Percentiles rank a stretch among this genome's conserved stretches.
Evolutionary conservation across 2,797 vertebrate genomes (phyloP).

Genomic region (Darevskia mixta): DNA sequence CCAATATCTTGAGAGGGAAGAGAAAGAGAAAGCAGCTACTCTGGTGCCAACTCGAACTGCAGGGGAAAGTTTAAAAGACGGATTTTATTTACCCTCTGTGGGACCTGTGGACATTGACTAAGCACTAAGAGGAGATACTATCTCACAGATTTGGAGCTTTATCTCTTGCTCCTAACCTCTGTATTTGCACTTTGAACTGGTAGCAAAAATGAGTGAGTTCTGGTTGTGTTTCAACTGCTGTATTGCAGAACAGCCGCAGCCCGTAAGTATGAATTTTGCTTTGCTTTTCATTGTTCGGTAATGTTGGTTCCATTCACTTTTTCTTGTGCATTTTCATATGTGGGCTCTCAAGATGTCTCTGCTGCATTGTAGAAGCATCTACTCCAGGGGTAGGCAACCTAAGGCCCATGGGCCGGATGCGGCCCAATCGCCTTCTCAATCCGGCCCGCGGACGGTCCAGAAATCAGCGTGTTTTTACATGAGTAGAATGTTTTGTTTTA

Average conservation of each 20-base stretch:
- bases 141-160: conserved; percentile 49
- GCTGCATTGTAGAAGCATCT: background rate
- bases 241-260: conserved; percentile 90
- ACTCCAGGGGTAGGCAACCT: too few species aligned
- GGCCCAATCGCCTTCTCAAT: too few species aligned
- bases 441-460: too few species aligned
- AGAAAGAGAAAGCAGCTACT: conserved; percentile 45
- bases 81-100: conserved; percentile 32
- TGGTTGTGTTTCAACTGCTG: conserved; percentile 96
- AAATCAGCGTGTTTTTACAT: too few species aligned
- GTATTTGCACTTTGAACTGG: conserved; percentile 74
- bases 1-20: conserved; percentile 60
- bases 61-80: conserved; percentile 42
- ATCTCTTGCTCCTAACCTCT: conserved; percentile 58
- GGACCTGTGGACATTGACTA: conserved; percentile 53
- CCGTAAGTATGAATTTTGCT: conserved; percentile 82
- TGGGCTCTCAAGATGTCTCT: background rate
- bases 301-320: background rate
- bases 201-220: conserved; percentile 88
- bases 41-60: conserved; percentile 29
- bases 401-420: too few species aligned
- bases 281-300: conserved; percentile 11
- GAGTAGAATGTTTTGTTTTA: too few species aligned
- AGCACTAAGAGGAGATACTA: conserved; percentile 47
- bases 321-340: background rate